Evolutionary conservation across 2,888 invertebrate species (phyloP), one percentile per base, ranked within the genome.

Genomic region (Brenthis hecate): DNA sequence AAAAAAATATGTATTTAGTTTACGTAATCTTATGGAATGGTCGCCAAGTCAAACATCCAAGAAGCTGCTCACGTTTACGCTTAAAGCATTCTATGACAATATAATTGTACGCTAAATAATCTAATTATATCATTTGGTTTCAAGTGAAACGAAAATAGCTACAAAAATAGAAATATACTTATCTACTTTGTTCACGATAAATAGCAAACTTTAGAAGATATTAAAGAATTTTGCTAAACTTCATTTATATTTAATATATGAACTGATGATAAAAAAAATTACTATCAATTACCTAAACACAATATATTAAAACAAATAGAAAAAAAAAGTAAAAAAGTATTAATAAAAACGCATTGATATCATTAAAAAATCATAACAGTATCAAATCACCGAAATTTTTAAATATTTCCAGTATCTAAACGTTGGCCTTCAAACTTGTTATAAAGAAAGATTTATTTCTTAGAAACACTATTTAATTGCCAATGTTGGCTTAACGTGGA

Each of bases 161-260:
- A 70, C 63, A 56, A 70, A 64, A 67, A 67, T 70, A 70, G 69
- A 54, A 62, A 53, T 66, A 62, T 62, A 51, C 61, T 66, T 70
- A 70, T 32, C 58, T 70, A 67, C 56, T 36, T 55, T 32, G 43
- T 51, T 65, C 54, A 55, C 58, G 48, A 55, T 28, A 43, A 43
- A 56, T 58, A 58, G 54, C 55, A 60, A 6, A 13, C 47, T 47
- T 47, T 48, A 19, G 16, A 32, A 53, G 48, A 16, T 53, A 61
- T 61, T 56, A 32, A 65, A 69, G 51, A 60, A 69, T 56, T 69
- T 69, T 69, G 64, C 57, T 28, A 32, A 65, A 55, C 23, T 58
- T 53, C 8, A 13, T 1, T 54, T 19, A 19, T 13, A 16, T 19
- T 19, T 16, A n/a, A 16, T 51, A 8, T 54, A 54, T 23, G 16